Evolutionary conservation across 2,113 vertebrate species (phyloP).

Genomic region (Camelus bactrianus): DNA sequence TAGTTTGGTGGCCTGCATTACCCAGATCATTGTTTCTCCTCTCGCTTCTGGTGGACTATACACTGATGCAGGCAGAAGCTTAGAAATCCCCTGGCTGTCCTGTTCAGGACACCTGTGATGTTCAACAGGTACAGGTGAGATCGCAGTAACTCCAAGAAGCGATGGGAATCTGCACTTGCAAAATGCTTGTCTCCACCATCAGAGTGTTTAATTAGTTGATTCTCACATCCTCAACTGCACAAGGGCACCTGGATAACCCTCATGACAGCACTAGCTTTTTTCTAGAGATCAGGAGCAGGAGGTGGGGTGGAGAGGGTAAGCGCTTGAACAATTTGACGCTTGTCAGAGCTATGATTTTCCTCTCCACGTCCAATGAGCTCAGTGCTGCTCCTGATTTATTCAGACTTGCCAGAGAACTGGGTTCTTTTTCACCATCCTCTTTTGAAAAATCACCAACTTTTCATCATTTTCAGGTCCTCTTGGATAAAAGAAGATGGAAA

Average conservation of each 20-base stretch:
- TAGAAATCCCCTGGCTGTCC: not conserved
- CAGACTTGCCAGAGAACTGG: conserved; percentile 30
- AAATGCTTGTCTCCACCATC: conserved; percentile 23
- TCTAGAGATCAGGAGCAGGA: not conserved
- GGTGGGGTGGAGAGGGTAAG: not conserved
- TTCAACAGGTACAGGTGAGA: conserved; percentile 46
- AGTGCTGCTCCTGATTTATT: not conserved
- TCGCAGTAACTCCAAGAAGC: not conserved
- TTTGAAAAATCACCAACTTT: conserved; percentile 46
- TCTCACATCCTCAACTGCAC: conserved; percentile 49
- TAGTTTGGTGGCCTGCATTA: not conserved
- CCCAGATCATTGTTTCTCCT: not conserved
- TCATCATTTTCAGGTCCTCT: conserved; percentile 52
- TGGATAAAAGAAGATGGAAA: conserved; percentile 6
- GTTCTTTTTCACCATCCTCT: not conserved
- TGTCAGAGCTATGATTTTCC: conserved; percentile 8
- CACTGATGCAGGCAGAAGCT: not conserved
- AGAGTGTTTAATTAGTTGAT: conserved; percentile 66
- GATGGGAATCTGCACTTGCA: not conserved
- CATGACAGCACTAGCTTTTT: not conserved
- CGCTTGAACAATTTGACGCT: conserved; percentile 28
- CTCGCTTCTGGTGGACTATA: not conserved
- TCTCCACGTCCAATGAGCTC: not conserved
- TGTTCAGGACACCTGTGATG: not conserved
- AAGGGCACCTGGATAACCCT: conserved; percentile 34